Evolutionary conservation across 2,888 invertebrate genomes (phyloP).

Genomic region (Sesia apiformis): DNA sequence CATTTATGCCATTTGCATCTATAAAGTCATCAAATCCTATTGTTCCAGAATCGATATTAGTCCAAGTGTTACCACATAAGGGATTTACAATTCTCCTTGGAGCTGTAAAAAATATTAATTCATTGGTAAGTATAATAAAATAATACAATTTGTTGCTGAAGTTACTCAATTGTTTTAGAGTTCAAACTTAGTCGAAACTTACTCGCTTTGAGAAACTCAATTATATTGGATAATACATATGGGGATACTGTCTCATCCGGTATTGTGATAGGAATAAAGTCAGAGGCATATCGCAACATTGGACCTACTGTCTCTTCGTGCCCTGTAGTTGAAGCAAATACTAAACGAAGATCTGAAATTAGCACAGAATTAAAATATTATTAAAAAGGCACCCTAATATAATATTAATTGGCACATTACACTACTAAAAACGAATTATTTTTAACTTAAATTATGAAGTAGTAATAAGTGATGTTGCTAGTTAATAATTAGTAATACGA

Average conservation of each 20-base stretch:
- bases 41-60: conserved; percentile 46
- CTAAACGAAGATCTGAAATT: conserved; percentile 10
- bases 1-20: conserved; percentile 77
- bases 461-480: too few relatives aligned
- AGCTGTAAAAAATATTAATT: conserved; percentile 21
- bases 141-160: too few relatives aligned
- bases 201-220: conserved; percentile 3
- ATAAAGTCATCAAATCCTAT: conserved; percentile 75
- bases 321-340: conserved; percentile 11
- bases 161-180: too few relatives aligned
- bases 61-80: conserved; percentile 65
- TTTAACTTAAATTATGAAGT: too few relatives aligned
- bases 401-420: too few relatives aligned
- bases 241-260: conserved; percentile 5
- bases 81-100: conserved; percentile 77
- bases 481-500: too few relatives aligned
- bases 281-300: conserved; percentile 5
- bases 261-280: conserved; percentile 11
- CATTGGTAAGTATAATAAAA: too few relatives aligned
- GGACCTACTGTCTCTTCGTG: conserved; percentile 9
- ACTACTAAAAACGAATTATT: too few relatives aligned
- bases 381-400: too few relatives aligned
- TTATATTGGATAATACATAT: conserved; percentile 2
- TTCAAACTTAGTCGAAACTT: not conserved
- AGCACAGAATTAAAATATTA: too few relatives aligned